These are phyloP conservation scores for Teleiodes luculella DNA, from an alignment of 2,888 invertebrate species.

Conservation along the genomic window DNA sequence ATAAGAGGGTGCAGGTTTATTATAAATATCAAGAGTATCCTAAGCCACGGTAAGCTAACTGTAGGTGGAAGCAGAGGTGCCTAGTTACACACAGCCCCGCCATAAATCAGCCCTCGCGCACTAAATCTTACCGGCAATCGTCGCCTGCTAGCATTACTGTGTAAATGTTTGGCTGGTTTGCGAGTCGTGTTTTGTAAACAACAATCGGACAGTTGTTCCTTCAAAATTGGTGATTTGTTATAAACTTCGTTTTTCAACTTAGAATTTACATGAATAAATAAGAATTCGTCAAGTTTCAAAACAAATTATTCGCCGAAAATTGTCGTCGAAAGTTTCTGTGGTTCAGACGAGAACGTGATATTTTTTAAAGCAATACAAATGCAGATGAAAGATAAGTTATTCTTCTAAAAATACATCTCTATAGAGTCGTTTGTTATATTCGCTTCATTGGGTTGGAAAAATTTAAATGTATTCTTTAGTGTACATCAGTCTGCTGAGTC, in stretches of 20 bases:
- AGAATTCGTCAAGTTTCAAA: not conserved
- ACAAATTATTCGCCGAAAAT: constrained; percentile 3
- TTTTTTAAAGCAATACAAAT: constrained; percentile 11
- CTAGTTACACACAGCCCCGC: not conserved
- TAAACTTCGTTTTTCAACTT: too few species aligned
- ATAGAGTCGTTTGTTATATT: constrained; percentile 16
- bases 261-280: not conserved
- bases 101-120: constrained; percentile 1
- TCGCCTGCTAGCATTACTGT: not conserved
- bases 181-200: not conserved
- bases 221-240: not conserved
- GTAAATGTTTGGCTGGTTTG: not conserved
- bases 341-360: constrained; percentile 10
- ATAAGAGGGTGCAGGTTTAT: not conserved
- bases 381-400: constrained; percentile 20
- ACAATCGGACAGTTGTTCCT: not conserved
- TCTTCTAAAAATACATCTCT: constrained; percentile 12
- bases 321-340: constrained; percentile 1
- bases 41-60: too few species aligned
- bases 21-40: not conserved
- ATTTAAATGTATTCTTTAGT: constrained; percentile 14
- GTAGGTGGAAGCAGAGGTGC: not conserved
- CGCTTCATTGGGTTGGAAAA: constrained; percentile 19
- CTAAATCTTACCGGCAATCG: not conserved
- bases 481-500: constrained; percentile 14